Percentiles rank a stretch among this genome's conserved stretches.
Evolutionary conservation across 2,113 vertebrate species (phyloP).

Genomic region (Phodopus roborovskii): DNA sequence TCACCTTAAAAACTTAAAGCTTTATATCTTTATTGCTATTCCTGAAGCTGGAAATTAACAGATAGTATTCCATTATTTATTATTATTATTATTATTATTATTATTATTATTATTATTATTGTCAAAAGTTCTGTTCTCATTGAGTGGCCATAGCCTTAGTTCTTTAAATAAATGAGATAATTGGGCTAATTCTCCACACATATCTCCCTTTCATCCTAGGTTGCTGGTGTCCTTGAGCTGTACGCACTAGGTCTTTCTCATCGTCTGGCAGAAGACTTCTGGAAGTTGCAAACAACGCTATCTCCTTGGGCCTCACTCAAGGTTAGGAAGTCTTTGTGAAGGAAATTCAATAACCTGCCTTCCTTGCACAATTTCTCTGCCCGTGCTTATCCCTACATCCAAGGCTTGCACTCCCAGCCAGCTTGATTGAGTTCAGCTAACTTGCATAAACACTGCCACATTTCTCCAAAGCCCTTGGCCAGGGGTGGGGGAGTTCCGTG

Average conservation of each 20-base stretch:
- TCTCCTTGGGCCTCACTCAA: conserved; percentile 54
- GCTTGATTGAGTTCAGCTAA: conserved; percentile 51
- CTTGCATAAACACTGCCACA: conserved; percentile 49
- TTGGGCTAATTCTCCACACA: neutral
- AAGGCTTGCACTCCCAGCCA: neutral
- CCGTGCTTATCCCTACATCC: conserved; percentile 42
- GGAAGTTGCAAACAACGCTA: neutral
- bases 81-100: too few relatives aligned
- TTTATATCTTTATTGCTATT: neutral
- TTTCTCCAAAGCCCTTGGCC: conserved; percentile 33
- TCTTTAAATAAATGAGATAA: neutral
- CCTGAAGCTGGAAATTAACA: neutral
- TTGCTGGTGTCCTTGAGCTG: neutral
- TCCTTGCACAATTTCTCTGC: conserved; percentile 49
- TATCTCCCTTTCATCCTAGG: neutral
- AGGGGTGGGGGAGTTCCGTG: neutral
- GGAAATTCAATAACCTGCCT: conserved; percentile 67
- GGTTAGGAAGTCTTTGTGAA: conserved; percentile 54
- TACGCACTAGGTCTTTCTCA: neutral
- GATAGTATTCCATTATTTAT: neutral
- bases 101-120: neutral
- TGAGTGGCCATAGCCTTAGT: neutral
- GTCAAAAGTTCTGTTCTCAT: neutral
- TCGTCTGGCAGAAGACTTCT: neutral
- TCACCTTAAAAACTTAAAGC: neutral